Conservation (phyloP, 2,113 vertebrate genomes). For the Bettongia penicillata region DNA sequence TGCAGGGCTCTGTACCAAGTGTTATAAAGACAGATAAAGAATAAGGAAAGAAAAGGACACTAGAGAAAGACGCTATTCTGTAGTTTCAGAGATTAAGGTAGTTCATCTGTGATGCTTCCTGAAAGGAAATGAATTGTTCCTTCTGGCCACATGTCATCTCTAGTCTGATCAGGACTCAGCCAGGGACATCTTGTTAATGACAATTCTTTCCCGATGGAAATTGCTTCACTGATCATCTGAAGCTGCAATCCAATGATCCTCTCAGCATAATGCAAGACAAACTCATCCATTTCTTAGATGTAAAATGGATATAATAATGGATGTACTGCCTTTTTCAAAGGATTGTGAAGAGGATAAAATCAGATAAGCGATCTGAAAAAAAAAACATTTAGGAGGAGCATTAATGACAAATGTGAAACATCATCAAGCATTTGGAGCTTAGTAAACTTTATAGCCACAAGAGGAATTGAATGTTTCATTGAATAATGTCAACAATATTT, state of each 20-base stretch:
- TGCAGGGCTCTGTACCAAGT: not conserved
- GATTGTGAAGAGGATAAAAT: slow-evolving; percentile 2
- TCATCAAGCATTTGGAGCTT: not conserved
- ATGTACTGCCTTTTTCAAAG: not conserved
- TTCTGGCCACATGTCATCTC: not conserved
- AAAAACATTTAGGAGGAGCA: not conserved
- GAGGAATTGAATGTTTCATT: not conserved
- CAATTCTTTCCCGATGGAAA: slow-evolving; percentile 24
- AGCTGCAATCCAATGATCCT: slow-evolving; percentile 24
- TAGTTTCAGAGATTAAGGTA: not conserved
- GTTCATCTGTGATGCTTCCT: not conserved
- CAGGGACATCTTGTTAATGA: not conserved
- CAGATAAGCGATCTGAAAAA: not conserved
- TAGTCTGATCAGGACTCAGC: not conserved
- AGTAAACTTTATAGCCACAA: not conserved
- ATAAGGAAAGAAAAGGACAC: not conserved
- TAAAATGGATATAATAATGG: slow-evolving; percentile 39
- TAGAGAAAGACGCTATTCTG: not conserved
- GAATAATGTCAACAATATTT: not conserved
- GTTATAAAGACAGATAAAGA: not conserved
- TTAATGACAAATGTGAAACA: not conserved
- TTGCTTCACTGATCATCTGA: slow-evolving; percentile 28
- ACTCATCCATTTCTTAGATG: not conserved
- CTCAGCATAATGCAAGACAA: not conserved
- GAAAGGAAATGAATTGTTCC: not conserved